Evolutionary conservation across 2,888 invertebrate genomes (phyloP).

Genomic region (Diaprepes abbreviatus): DNA sequence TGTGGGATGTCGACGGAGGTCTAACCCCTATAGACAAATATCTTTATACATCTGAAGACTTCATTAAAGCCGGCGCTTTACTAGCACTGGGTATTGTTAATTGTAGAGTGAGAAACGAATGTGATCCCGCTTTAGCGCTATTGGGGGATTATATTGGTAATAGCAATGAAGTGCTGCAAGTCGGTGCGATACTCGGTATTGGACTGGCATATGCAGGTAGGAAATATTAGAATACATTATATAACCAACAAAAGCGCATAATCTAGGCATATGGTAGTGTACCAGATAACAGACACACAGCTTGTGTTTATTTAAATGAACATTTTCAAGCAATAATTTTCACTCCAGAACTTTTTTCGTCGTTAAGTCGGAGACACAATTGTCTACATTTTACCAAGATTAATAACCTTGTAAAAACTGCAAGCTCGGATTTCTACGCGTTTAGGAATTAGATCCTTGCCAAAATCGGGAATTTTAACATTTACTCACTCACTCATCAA

Average conservation of each 20-base stretch:
- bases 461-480: too few relatives aligned
- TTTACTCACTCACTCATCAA: too few relatives aligned
- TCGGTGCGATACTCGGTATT: constrained; percentile 88
- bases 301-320: too few relatives aligned
- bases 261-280: too few relatives aligned
- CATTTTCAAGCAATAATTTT: too few relatives aligned
- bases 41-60: constrained; percentile 64
- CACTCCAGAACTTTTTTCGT: too few relatives aligned
- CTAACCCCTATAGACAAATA: constrained; percentile 98
- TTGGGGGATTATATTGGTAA: constrained; percentile 94
- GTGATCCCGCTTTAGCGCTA: constrained; percentile 96
- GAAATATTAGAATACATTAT: not conserved
- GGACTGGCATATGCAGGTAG: constrained; percentile 96
- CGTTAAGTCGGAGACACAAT: too few relatives aligned
- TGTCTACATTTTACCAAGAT: too few relatives aligned
- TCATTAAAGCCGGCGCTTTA: constrained; percentile 97
- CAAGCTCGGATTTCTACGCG: too few relatives aligned
- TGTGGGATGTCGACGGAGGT: constrained; percentile 99
- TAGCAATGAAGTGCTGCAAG: constrained; percentile 85
- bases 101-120: constrained; percentile 97
- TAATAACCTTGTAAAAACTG: too few relatives aligned
- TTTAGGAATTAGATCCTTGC: too few relatives aligned
- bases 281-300: too few relatives aligned
- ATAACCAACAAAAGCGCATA: not conserved
- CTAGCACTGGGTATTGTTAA: constrained; percentile 97